Evolutionary conservation across 2,888 invertebrate species (phyloP), one percentile per base, ranked within the genome.

Genomic region (Eilema griseolum): DNA sequence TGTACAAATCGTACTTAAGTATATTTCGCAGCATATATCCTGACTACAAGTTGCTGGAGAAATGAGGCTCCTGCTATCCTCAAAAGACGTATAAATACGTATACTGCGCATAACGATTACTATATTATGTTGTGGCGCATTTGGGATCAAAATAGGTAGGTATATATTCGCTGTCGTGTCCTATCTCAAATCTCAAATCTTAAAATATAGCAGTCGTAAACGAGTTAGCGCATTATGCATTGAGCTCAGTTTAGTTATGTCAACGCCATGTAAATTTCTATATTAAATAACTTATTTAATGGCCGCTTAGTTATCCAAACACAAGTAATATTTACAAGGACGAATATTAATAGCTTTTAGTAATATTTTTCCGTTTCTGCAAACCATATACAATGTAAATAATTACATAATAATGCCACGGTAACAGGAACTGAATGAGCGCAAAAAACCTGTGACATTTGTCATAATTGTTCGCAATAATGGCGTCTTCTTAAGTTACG

Each of bases 401-500:
- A 70, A 73, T 72, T 66, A 57, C 12, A 33, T 33, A 69, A 57
- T 64, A 65, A 61, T 64, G 24, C 1, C 41, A 70, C 24, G 63
- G n/a, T 20, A 74, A 66, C 72, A 76, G 72, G 76, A 74, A 78
- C 60, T 69, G 67, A 67, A 64, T 69, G 65, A 62, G 28, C 56
- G 57, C 69, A 61, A 68, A 71, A 71, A 60, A 61, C 57, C 24
- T 72, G 61, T 73, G 73, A 70, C 70, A 80, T 78, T 69, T 70
- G 66, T 72, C 69, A 74, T 61, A 70, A 71, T 60, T 16, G 52
- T 69, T 33, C 60, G 37, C 63, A 76, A 67, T 41, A n/a, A 75
- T 65, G 72, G 71, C 75, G 41, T 63, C 62, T 70, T 79, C 77
- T 77, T 75, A 76, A 76, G 73, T 69, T 74, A 80, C 67, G 77